Evolutionary conservation across 2,888 invertebrate species (phyloP), one percentile per base, ranked within the genome.

Genomic region (Drosophila mayaguana): DNA sequence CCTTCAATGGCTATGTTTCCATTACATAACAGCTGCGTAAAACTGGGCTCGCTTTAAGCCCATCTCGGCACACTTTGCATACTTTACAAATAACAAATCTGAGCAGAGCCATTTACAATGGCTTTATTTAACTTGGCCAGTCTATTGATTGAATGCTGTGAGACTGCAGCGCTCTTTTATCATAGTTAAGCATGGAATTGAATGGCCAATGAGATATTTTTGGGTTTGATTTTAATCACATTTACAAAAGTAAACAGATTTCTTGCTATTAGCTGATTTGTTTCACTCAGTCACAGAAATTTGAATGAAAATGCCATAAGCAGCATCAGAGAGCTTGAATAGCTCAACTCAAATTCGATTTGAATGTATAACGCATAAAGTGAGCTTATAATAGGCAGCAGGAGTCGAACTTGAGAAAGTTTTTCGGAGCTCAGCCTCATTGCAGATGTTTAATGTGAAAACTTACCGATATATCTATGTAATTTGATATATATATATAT

Each of bases 41-140:
- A 43, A 22, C 54, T 38, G 36, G 22, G 28, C 12, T 25, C 6
- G 22, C 62, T 53, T 25, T 48, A 43, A 18, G 46, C 43, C 7
- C 28, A 8, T 1, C 59, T 67, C 62, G 63, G 60, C 20, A 38
- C n/a, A 55, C 63, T 63, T 48, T 54, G 46, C 68, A 63, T 68
- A 66, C 63, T 73, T 77, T 63, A 74, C 60, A 42, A 36, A 45
- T 16, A 65, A 38, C n/a, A 74, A 61, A 57, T 56, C 57, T 55
- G 20, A 2, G 9, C 54, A 43, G 34, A 54, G n/a, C n/a, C 14
- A 46, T 40, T 45, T 3, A 0, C 51, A 66, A 57, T 57, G 57
- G 43, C 51, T 56, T 32, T 32, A 57, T 68, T 51, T 46, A 11
- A 25, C 12, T 40, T 34, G 20, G 12, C 38, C 7, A 18, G 12